Evolutionary conservation across 2,113 vertebrate genomes (phyloP), one percentile per base, ranked within the genome.

Genomic region (Tamias sibiricus): DNA sequence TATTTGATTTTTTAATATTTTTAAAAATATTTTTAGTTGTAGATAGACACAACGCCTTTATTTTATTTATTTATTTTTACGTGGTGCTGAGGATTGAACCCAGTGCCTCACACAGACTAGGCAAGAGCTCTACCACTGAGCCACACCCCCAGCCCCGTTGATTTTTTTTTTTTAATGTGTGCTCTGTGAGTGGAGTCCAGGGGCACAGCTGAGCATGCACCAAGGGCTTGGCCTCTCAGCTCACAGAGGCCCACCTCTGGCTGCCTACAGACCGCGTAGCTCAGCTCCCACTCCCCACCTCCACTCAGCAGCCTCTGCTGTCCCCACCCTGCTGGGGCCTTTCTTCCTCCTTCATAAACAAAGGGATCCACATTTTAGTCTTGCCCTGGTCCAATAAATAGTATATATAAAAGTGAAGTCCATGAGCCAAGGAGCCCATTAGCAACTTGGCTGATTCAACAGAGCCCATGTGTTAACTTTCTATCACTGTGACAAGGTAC

Each of bases 301-400:
- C 28, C 8, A 4, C 28, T 9, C 30, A n/a, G 74, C 0, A 32
- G 11, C 44, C 26, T 17, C 30, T 69, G 3, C 42, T 49, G n/a
- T 74, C 30, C 84, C 82, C 24, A 57, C 32, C 35, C 64, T 74
- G 37, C 14, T 42, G 32, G 20, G 40, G 81, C 20, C 1, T 40
- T 32, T 80, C 66, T 76, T 68, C 49, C 54, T 77, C 20, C 49
- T 66, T 66, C 44, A 28, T 84, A 90, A 90, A 62, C 85, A 83
- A 77, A 62, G 13, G 10, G 10, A 69, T 8, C 64, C 54, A 49
- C 47, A 54, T 49, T 71, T 87, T 12, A 77, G 8, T 17, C 66
- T 57, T 64, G 32, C 16, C 35, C 35, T 32, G 40, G 35, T 28
- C 76, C 19, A 81, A 40, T 0, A 9, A 28, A 62, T 1, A 37